Evolutionary conservation across 1,140 invertebrate genomes (phyloP).

Genomic region (Brachystomella parvula): DNA sequence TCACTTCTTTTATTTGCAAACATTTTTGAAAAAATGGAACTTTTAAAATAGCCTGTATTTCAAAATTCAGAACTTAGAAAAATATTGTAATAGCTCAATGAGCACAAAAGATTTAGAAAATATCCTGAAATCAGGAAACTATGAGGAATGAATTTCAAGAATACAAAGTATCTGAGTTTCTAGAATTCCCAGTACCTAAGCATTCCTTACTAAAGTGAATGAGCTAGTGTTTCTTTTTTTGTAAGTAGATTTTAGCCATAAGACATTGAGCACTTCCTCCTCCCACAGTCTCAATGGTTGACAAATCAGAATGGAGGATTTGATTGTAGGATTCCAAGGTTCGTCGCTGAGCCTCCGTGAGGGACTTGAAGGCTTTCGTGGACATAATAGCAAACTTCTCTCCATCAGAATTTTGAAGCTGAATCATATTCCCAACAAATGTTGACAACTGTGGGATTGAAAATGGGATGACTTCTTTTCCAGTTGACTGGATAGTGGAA

Average conservation of each 20-base stretch:
- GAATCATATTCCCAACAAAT: constrained; percentile 37
- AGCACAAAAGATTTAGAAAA: too few relatives aligned
- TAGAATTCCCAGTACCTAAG: neutral
- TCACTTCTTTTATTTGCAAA: too few relatives aligned
- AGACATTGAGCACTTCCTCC: constrained; percentile 39
- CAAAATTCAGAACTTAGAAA: too few relatives aligned
- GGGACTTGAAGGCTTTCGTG: constrained; percentile 22
- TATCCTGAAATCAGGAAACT: neutral
- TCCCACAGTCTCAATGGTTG: constrained; percentile 36
- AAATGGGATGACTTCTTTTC: constrained; percentile 35
- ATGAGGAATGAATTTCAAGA: neutral
- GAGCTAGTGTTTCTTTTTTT: neutral
- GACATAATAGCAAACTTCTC: constrained; percentile 33
- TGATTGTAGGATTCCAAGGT: constrained; percentile 21
- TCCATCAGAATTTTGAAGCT: constrained; percentile 22
- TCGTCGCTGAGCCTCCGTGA: constrained; percentile 29
- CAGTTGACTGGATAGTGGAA: constrained; percentile 18
- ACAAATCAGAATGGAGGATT: constrained; percentile 29
- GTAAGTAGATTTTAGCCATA: constrained; percentile 35
- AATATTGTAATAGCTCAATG: too few relatives aligned
- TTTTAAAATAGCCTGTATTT: too few relatives aligned
- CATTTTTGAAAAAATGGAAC: too few relatives aligned
- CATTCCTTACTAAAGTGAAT: neutral
- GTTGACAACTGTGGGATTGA: constrained; percentile 29
- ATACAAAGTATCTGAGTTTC: neutral